Conservation (phyloP, 2,888 invertebrate species). For the Agrenia bidenticulata region DNA sequence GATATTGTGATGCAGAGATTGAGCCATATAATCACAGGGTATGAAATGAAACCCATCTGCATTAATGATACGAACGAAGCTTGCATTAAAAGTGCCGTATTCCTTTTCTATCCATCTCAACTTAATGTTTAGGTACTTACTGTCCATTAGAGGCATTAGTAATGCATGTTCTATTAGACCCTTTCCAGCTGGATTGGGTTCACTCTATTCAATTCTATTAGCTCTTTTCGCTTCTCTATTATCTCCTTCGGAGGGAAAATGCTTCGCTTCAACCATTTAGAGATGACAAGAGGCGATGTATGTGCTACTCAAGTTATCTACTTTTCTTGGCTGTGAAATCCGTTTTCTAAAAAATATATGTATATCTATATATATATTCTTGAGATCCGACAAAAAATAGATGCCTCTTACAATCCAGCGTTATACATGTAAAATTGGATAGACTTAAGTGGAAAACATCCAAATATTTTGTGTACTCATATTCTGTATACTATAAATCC, state of each 20-base stretch:
- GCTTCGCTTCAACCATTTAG: neutral
- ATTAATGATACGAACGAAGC: neutral
- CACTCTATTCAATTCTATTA: neutral
- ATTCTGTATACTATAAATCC: neutral
- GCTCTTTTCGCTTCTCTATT: neutral
- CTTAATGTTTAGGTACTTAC: constrained; percentile 18
- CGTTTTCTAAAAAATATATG: neutral
- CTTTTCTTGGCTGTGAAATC: neutral
- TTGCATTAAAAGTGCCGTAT: constrained; percentile 2
- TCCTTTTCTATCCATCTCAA: neutral
- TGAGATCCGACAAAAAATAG: too few species aligned
- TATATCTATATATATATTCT: too few species aligned
- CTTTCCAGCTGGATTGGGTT: neutral
- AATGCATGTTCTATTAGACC: constrained; percentile 9
- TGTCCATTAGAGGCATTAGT: constrained; percentile 19
- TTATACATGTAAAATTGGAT: too few species aligned
- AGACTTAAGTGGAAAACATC: too few species aligned
- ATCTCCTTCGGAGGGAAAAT: neutral
- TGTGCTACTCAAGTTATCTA: neutral
- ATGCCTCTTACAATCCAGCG: too few species aligned
- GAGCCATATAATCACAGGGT: constrained; percentile 6
- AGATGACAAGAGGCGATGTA: neutral
- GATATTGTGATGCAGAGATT: neutral
- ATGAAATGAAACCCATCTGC: constrained; percentile 5
- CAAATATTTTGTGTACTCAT: neutral